phyloP scores from a whole-genome alignment of 2,888 invertebrate genomes.

The Mesopsocus fuscifrons region DNA sequence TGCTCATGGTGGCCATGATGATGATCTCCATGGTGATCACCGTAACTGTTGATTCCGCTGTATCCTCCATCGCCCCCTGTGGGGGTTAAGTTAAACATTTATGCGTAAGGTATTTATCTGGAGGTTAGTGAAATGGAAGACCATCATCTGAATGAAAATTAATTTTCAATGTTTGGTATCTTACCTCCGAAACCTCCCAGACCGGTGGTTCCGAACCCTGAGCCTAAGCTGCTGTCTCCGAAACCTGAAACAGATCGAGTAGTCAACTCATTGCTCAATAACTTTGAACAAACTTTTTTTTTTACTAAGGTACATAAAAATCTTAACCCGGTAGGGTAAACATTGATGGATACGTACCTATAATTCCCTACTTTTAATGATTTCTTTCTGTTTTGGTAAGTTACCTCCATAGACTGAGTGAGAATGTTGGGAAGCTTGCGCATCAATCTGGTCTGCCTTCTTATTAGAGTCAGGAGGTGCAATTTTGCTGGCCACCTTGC shows the following conservation, averaged over 20 bases:
- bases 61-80: background rate
- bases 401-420: background rate
- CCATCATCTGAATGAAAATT: too few species aligned
- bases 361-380: too few species aligned
- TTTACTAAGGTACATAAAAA: too few species aligned
- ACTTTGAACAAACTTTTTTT: too few species aligned
- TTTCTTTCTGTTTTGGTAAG: too few species aligned
- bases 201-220: background rate
- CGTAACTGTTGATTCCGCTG: background rate
- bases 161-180: too few species aligned
- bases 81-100: too few species aligned
- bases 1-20: conserved; percentile 1
- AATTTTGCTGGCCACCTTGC: background rate
- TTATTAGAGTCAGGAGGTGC: background rate
- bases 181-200: background rate
- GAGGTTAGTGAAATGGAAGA: too few species aligned
- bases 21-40: background rate
- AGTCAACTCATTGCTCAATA: too few species aligned
- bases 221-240: background rate
- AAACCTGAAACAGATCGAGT: background rate
- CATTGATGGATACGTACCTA: too few species aligned
- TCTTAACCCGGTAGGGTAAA: too few species aligned
- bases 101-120: too few species aligned
- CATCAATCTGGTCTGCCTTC: background rate
- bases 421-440: background rate